These are phyloP conservation scores for Harpagifer antarcticus DNA, from an alignment of 2,797 vertebrate genomes.

Conservation along the genomic window DNA sequence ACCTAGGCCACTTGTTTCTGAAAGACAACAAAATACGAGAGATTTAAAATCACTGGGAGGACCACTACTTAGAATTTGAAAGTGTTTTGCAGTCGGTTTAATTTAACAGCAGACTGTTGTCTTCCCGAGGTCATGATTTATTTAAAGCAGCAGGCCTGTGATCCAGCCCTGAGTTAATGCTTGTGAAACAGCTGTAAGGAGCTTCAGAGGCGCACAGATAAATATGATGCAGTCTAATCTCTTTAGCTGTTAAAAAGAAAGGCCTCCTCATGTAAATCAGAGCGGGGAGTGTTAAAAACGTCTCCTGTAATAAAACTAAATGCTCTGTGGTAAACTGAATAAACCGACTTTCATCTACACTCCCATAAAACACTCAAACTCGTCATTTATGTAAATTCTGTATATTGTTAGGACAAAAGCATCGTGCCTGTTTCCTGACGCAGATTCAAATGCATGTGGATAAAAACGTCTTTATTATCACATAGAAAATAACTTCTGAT, in stretches of 20 bases:
- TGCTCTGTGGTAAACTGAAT: conserved; percentile 13
- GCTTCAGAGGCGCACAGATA: conserved; percentile 18
- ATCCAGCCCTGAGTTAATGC: conserved; percentile 59
- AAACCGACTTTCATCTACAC: conserved; percentile 5
- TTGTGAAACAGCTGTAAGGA: conserved; percentile 9
- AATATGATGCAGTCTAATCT: conserved; percentile 30
- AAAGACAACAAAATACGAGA: conserved; percentile 16
- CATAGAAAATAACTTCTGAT: conserved; percentile 1
- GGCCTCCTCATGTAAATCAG: conserved; percentile 24
- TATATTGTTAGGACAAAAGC: conserved; percentile 8
- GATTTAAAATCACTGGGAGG: conserved; percentile 32
- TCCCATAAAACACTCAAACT: conserved; percentile 21
- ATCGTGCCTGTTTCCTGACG: not conserved
- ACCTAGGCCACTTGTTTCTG: not conserved
- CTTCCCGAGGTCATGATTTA: conserved; percentile 59
- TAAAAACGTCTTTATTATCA: conserved; percentile 6
- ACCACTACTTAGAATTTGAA: conserved; percentile 47
- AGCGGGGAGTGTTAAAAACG: conserved; percentile 1
- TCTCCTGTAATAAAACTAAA: conserved; percentile 34
- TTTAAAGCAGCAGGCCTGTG: conserved; percentile 48
- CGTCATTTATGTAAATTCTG: conserved; percentile 14
- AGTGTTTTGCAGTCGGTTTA: conserved; percentile 43
- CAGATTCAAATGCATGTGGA: conserved; percentile 6
- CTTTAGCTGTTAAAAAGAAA: conserved; percentile 13
- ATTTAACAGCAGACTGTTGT: conserved; percentile 38